These are phyloP conservation scores for Enteromius viviparus DNA, from an alignment of 2,797 vertebrate species.

Conservation along the genomic window DNA sequence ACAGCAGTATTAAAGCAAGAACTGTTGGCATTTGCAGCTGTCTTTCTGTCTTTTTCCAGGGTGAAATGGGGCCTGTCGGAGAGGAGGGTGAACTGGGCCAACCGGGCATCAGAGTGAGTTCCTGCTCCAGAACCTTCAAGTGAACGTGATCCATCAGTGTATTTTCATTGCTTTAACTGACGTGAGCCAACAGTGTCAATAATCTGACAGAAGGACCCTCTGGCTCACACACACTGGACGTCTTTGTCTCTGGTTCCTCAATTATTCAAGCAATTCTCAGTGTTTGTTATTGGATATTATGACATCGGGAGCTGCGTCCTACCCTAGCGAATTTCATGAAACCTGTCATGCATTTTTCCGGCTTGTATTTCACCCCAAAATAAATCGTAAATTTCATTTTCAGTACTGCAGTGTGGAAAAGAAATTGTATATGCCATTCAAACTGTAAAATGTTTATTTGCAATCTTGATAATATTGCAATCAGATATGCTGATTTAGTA, in stretches of 20 bases:
- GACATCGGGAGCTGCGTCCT: neutral
- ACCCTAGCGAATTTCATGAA: neutral
- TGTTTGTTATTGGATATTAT: slow-evolving; percentile 24
- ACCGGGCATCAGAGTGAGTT: slow-evolving; percentile 87
- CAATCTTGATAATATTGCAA: neutral
- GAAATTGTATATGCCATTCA: neutral
- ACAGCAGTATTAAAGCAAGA: neutral
- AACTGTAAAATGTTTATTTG: neutral
- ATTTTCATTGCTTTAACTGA: slow-evolving; percentile 45
- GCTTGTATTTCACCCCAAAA: neutral
- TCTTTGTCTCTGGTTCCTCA: slow-evolving; percentile 1
- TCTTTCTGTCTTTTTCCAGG: slow-evolving; percentile 75
- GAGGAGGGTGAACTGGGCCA: slow-evolving; percentile 85
- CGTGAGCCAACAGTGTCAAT: neutral
- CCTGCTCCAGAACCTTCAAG: slow-evolving; percentile 47
- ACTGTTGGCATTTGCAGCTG: neutral
- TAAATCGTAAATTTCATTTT: neutral
- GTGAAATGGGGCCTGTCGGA: slow-evolving; percentile 85
- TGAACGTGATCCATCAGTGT: slow-evolving; percentile 54
- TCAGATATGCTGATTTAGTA: neutral
- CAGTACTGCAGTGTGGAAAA: neutral
- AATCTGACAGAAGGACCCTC: neutral
- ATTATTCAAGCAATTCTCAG: neutral
- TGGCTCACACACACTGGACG: neutral
- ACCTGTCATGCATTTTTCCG: neutral